Evolutionary conservation across 1,140 invertebrate species (phyloP).

Genomic region (Medauroidea extradentata): DNA sequence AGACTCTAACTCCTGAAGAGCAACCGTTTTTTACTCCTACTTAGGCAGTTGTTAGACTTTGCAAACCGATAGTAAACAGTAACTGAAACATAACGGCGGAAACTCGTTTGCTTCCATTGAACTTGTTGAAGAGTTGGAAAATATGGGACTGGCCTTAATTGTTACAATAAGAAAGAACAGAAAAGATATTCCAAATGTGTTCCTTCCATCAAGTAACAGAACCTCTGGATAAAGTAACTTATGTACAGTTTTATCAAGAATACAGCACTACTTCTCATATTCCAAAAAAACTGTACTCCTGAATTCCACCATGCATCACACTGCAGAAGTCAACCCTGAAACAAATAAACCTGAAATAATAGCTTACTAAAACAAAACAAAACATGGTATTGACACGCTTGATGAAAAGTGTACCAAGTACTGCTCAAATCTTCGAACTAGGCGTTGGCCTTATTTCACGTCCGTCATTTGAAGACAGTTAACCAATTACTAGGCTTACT

Average conservation of each 20-base stretch:
- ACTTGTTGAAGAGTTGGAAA: too few species aligned
- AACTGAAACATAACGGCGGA: too few species aligned
- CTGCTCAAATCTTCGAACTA: slow-evolving; percentile 20
- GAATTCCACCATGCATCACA: slow-evolving; percentile 14
- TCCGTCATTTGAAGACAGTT: slow-evolving; percentile 1
- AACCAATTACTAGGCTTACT: slow-evolving; percentile 14
- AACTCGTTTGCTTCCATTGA: too few species aligned
- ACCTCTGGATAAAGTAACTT: not conserved
- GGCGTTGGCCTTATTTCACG: slow-evolving; percentile 29
- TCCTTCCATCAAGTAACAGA: too few species aligned
- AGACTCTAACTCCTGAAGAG: too few species aligned
- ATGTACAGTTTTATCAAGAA: slow-evolving; percentile 19
- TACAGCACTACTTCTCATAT: slow-evolving; percentile 16
- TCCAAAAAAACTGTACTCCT: slow-evolving; percentile 21
- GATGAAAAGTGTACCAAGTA: slow-evolving; percentile 42
- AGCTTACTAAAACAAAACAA: slow-evolving; percentile 41
- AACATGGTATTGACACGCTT: slow-evolving; percentile 42
- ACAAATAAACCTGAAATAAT: not conserved
- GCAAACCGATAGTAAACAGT: too few species aligned
- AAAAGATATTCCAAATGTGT: too few species aligned
- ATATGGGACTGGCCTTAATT: too few species aligned
- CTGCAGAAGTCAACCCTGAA: not conserved
- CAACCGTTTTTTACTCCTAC: too few species aligned
- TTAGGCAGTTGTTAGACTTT: too few species aligned
- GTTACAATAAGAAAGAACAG: too few species aligned